A percentile compares a stretch with the other conserved stretches of the same genome.
Evolutionary conservation across 2,888 invertebrate genomes (phyloP).

Genomic region (Pyrochroa serraticornis): DNA sequence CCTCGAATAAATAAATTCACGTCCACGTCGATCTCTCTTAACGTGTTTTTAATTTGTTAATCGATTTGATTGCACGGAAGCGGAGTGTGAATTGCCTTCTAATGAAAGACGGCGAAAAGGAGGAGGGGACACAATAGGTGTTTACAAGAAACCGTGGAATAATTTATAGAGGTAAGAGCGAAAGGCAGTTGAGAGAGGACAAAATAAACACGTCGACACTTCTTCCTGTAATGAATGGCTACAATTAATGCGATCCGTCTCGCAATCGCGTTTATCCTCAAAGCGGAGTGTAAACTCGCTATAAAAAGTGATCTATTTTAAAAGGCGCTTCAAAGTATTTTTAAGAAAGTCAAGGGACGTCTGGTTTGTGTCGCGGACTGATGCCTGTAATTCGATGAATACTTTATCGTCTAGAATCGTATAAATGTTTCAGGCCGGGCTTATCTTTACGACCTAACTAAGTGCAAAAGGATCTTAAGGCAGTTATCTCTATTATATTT

Average conservation of each 20-base stretch:
- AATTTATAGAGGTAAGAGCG: background rate
- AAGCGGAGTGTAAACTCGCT: conserved; percentile 27
- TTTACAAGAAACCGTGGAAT: background rate
- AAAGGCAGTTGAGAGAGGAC: background rate
- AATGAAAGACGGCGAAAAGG: too few relatives aligned
- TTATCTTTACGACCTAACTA: conserved; percentile 51
- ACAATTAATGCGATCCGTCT: conserved; percentile 18
- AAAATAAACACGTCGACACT: conserved; percentile 3
- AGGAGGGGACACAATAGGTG: too few relatives aligned
- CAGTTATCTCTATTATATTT: conserved; percentile 41
- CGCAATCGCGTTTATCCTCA: conserved; percentile 11
- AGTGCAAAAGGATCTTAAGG: conserved; percentile 50
- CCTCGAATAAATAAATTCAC: too few relatives aligned
- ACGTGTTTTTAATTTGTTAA: too few relatives aligned
- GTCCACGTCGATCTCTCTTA: too few relatives aligned
- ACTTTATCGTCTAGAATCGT: conserved; percentile 50
- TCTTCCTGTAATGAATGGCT: conserved; percentile 13
- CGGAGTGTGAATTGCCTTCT: too few relatives aligned
- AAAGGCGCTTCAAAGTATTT: conserved; percentile 37
- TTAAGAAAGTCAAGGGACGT: conserved; percentile 33
- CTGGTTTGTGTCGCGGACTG: conserved; percentile 46
- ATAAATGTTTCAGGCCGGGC: conserved; percentile 46
- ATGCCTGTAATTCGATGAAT: conserved; percentile 51
- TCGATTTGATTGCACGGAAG: too few relatives aligned
- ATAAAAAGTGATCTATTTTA: conserved; percentile 41